Percentiles rank a stretch among this genome's conserved stretches.
Conservation (phyloP, 2,888 invertebrate genomes). For the Argyresthia goedartella region DNA sequence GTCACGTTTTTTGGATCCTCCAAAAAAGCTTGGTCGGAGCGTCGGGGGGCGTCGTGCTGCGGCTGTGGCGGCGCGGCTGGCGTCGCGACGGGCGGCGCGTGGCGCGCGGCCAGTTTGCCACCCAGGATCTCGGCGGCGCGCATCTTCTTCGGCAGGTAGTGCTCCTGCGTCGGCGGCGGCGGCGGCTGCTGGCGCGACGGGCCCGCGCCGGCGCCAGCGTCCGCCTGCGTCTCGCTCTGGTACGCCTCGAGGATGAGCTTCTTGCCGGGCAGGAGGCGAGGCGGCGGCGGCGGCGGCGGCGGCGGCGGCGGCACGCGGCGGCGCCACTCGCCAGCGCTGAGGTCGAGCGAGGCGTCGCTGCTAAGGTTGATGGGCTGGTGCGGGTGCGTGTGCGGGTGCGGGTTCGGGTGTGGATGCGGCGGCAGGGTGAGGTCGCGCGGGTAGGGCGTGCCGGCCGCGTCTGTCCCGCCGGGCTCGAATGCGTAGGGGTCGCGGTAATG, state of each 20-base stretch:
- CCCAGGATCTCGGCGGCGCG: slow-evolving; percentile 26
- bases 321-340: slow-evolving; percentile 36
- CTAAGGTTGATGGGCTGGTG: slow-evolving; percentile 63
- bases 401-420: no score
- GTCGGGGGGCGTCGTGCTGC: slow-evolving; percentile 20
- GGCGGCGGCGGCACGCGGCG: no score
- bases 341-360: slow-evolving; percentile 57
- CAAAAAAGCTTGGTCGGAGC: slow-evolving; percentile 58
- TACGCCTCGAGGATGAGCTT: slow-evolving; percentile 63
- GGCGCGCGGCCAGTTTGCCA: no score
- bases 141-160: slow-evolving; percentile 65
- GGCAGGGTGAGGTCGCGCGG: slow-evolving; percentile 40
- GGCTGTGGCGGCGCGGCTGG: slow-evolving; percentile 20
- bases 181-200: no score
- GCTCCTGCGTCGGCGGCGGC: no score
- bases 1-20: slow-evolving; percentile 70
- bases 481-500: slow-evolving; percentile 48
- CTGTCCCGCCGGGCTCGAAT: slow-evolving; percentile 34
- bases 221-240: slow-evolving; percentile 62
- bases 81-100: slow-evolving; percentile 49
- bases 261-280: slow-evolving; percentile 58
- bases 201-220: no score
- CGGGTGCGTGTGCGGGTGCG: slow-evolving; percentile 40
- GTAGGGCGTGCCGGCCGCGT: slow-evolving; percentile 39
- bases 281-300: no score